A percentile compares a stretch with the other conserved stretches of the same genome.
phyloP scores from a whole-genome alignment of 2,888 invertebrate species.

The Polyommatus iphigenia region DNA sequence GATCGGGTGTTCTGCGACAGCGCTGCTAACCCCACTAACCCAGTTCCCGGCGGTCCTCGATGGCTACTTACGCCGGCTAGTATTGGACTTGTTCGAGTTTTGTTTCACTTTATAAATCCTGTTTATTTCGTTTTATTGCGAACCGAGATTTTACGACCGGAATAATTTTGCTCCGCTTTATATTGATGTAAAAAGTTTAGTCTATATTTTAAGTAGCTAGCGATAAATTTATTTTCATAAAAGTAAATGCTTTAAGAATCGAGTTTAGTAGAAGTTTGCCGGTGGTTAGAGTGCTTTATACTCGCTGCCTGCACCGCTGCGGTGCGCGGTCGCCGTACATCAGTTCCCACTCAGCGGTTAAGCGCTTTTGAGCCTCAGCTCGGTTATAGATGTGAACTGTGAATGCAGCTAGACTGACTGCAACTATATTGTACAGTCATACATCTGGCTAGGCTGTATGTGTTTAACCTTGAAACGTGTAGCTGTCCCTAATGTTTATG shows the following conservation, averaged over 20 bases:
- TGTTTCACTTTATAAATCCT: conserved; percentile 13
- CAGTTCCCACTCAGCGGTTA: background rate
- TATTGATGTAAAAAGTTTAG: background rate
- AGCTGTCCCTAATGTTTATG: too few species aligned
- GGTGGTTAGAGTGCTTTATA: background rate
- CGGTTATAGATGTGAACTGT: background rate
- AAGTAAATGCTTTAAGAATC: background rate
- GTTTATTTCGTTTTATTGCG: conserved; percentile 16
- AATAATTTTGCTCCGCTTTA: background rate
- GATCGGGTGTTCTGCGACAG: background rate
- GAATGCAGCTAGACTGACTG: background rate
- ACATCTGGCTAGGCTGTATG: too few species aligned
- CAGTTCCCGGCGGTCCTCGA: background rate
- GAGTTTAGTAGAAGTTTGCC: background rate
- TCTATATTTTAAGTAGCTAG: background rate
- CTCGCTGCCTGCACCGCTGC: background rate
- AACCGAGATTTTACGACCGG: conserved; percentile 1
- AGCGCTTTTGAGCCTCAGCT: background rate
- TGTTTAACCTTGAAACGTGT: too few species aligned
- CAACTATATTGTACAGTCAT: background rate
- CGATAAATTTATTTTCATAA: background rate
- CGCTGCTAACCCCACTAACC: background rate
- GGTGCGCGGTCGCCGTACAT: background rate
- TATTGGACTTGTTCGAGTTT: conserved; percentile 17
- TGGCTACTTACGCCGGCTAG: background rate